Evolutionary conservation across 2,888 invertebrate genomes (phyloP), one percentile per base, ranked within the genome.

Genomic region (Hipparchia sbordonii): DNA sequence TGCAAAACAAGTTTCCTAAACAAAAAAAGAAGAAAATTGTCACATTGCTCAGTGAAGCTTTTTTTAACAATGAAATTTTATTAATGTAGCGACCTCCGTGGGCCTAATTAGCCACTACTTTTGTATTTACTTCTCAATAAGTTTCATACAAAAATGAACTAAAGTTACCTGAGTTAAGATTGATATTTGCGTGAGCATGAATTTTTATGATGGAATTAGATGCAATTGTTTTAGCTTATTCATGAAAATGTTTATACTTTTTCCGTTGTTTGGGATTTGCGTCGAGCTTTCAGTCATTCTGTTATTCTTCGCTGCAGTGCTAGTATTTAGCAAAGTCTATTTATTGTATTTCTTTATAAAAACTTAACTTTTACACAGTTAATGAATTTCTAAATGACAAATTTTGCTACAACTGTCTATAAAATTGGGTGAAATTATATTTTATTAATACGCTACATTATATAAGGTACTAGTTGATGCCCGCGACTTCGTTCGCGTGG

Each of bases 81-180:
- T 85, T 83, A 85, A 82, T 82, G 83, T 81, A 75, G 75, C 75
- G 75, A 79, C 80, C 80, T 77, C 80, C 76, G 76, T 73, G 78
- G 78, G 77, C 78, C 82, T 85, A 85, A 85, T 85, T 84, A 86
- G 82, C 80, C 80, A 82, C 82, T 83, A 81, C 79, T 82, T 78
- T 77, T 71, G 67, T 65, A 72, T 72, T 74, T 70, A 54, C 63
- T 45, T 74, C 68, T 61, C 46, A n/a, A 45, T 5, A 2, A 9
- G 33, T 46, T 68, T n/a, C n/a, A 63, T 9, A 33, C 51, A 46
- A 67, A 70, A 70, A 54, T 62, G n/a, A 48, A 4, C 63, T 6
- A n/a, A 70, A 63, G 9, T 5, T 1, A 0, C 0, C 3, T 1
- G 6, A 0, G 4, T 23, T 74, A 74, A 63, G 67, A 67, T 63